Base-by-base conservation (phyloP, 2,113 vertebrate genomes). In the Oceanites oceanicus region DNA sequence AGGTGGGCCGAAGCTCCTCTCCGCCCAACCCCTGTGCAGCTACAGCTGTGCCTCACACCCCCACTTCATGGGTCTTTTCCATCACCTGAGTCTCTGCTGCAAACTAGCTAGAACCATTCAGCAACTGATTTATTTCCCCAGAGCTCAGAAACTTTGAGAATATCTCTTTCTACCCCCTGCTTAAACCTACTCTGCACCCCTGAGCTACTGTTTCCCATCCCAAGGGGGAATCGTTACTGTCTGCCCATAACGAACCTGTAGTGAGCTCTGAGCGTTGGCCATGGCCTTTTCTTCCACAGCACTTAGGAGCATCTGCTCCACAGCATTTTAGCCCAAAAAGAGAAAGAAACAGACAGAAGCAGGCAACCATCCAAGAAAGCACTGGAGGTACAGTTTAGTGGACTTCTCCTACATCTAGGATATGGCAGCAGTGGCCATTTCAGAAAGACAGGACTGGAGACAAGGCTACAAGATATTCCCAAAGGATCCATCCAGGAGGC, bases 381-480 rank as follows among this genome's bases (percentile, higher is more conserved):
- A 17, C 47, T 32, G 27, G 18, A 90, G 42, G 25, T 16, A 30
- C 15, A n/a, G 7, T 67, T 62, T 11, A 16, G 42, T 49, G 50
- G 47, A 20, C 36, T 32, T 44, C 26, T 70, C 19, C 42, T 62
- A 5, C 7, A 18, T n/a, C 11, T 29, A 21, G 23, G 10, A 29
- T 26, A 32, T 2, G 19, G 13, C 36, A 86, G 36, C 15, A 44
- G 25, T 38, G 19, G 17, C 9, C 19, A 7, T 67, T 72, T 90
- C 68, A 62, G 82, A 68, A 56, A 27, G n/a, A 40, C 22, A 25
- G 19, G 8, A 8, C 15, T 17, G 23, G 30, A 63, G 26, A 53
- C 11, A 81, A 63, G 29, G 13, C 22, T 58, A 12, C 0, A 0
- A 68, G 32, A 15, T 45, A 15, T 53, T 44, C 23, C 29, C 4